phyloP scores from a whole-genome alignment of 2,113 vertebrate genomes.

The Erinaceus europaeus region DNA sequence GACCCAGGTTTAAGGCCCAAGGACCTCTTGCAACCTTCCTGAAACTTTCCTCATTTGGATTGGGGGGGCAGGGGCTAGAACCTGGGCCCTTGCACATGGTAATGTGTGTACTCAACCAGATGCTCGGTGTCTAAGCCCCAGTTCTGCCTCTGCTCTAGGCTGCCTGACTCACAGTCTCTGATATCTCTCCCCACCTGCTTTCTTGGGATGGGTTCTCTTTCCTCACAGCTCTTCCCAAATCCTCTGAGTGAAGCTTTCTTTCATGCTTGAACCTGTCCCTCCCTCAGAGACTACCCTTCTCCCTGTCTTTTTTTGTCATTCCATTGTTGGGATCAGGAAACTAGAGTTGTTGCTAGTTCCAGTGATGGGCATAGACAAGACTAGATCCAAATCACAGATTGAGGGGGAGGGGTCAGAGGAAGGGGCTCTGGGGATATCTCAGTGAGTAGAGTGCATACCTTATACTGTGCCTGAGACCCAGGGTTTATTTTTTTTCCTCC shows the following conservation, averaged over 20 bases:
- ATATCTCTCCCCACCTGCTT: neutral
- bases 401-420: too few relatives aligned
- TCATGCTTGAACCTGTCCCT: neutral
- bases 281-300: neutral
- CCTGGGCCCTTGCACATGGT: neutral
- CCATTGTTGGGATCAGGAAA: neutral
- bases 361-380: neutral
- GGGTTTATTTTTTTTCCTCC: too few relatives aligned
- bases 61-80: too few relatives aligned
- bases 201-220: neutral
- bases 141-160: neutral
- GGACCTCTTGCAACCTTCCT: too few relatives aligned
- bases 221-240: neutral
- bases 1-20: too few relatives aligned
- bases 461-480: too few relatives aligned
- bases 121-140: neutral
- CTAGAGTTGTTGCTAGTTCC: neutral
- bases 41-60: too few relatives aligned
- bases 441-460: too few relatives aligned
- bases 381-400: neutral
- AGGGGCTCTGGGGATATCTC: too few relatives aligned
- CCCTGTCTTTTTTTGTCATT: neutral
- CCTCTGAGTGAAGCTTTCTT: neutral
- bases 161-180: neutral
- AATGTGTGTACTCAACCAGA: too few relatives aligned